Evolutionary conservation across 1,140 invertebrate genomes (phyloP), one percentile per base, ranked within the genome.

Genomic region (Pentalonia nigronervosa): DNA sequence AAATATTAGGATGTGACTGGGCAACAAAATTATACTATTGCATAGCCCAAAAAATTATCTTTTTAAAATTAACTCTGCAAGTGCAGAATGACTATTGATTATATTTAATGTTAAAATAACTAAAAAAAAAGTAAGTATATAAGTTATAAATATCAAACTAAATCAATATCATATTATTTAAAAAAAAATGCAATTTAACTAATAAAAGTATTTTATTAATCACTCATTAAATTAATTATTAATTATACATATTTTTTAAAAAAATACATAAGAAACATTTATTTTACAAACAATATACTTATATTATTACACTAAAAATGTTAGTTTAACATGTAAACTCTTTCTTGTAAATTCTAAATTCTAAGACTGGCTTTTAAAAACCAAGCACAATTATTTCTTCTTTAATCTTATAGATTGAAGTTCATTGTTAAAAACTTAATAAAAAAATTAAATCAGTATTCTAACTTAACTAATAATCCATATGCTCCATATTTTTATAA

Each of bases 281-380:
- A 76, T 76, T 76, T 76, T 76, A 76, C 60, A 76, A 76, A 76
- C 60, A 76, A 76, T n/a, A n/a, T n/a, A n/a, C n/a, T 76, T 76
- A 76, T 76, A 76, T n/a, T 76, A 76, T 76, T 76, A 76, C 60
- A 76, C 60, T 17, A n/a, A n/a, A 34, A n/a, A n/a, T 76, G 60
- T 76, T 76, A 76, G 14, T n/a, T 76, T n/a, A 76, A n/a, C 14
- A 76, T 17, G 60, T 17, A 2, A 34, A n/a, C 30, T 76, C n/a
- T n/a, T 17, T 67, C 3, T 4, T 30, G 9, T 67, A 17, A 17
- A 76, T 76, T 76, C n/a, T 76, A 76, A 76, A 76, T 76, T 76
- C 30, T 76, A 76, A n/a, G 60, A n/a, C 11, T 67, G 30, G 30
- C n/a, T 76, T 67, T 76, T n/a, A 76, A 17, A 67, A 76, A 76